Percentiles rank a stretch among this genome's conserved stretches.
Conservation (phyloP, 2,113 vertebrate genomes). For the Xenus cinereus region DNA sequence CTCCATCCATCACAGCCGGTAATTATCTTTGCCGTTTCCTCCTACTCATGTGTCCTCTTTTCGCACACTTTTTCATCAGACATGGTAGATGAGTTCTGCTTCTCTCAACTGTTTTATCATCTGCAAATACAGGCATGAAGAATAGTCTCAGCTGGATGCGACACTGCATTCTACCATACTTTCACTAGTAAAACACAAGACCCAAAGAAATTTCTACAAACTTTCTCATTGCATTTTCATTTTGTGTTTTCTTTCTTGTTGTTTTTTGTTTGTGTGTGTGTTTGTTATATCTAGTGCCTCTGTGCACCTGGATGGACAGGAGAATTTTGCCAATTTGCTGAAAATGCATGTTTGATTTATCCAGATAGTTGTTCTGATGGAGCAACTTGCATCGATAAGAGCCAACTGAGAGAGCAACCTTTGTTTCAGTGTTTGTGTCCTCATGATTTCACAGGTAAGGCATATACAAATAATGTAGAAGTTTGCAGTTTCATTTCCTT, state of each 20-base stretch:
- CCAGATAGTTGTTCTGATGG: constrained; percentile 70
- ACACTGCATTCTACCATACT: not conserved
- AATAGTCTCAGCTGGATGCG: not conserved
- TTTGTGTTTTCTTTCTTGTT: not conserved
- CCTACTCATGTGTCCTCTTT: not conserved
- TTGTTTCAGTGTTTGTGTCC: constrained; percentile 72
- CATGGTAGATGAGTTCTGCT: not conserved
- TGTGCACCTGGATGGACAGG: constrained; percentile 76
- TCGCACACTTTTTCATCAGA: not conserved
- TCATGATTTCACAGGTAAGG: constrained; percentile 75
- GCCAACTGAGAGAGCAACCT: constrained; percentile 56
- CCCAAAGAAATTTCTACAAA: not conserved
- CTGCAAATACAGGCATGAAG: not conserved
- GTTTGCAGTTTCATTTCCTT: not conserved
- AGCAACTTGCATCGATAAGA: constrained; percentile 74
- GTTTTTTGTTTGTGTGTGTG: not conserved
- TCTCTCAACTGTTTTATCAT: not conserved
- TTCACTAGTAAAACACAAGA: not conserved
- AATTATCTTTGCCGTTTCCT: not conserved
- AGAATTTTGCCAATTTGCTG: constrained; percentile 75
- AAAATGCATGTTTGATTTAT: constrained; percentile 75
- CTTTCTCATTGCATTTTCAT: not conserved
- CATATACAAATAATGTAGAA: not conserved
- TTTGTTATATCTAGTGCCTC: constrained; percentile 72
- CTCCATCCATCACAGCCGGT: not conserved